A percentile compares a stretch with the other conserved stretches of the same genome.
Conservation (phyloP, 2,797 vertebrate species). For the Arctocebus calabarensis region DNA sequence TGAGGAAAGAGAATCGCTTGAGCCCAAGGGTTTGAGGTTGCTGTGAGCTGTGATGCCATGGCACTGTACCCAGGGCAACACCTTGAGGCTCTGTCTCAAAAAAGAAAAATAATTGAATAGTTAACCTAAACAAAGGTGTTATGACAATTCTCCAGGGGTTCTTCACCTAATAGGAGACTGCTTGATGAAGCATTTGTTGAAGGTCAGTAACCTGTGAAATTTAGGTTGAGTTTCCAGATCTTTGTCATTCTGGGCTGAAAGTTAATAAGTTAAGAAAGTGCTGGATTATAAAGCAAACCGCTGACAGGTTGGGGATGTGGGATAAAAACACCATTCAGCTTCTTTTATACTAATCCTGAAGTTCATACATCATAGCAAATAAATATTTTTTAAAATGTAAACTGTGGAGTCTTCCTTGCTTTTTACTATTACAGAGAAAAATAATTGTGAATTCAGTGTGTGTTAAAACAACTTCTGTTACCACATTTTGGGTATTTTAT, state of each 20-base stretch:
- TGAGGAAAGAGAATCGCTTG: no score
- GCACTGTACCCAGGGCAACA: no score
- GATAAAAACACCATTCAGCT: constrained; percentile 63
- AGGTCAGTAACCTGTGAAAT: constrained; percentile 62
- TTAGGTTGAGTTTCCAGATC: constrained; percentile 79
- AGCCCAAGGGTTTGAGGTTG: no score
- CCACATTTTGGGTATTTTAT: constrained; percentile 84
- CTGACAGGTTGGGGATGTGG: neutral
- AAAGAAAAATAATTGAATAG: neutral
- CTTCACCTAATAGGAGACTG: neutral
- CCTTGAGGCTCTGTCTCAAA: no score
- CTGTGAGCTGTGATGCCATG: no score
- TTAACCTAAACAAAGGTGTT: constrained; percentile 6
- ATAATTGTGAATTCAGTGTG: constrained; percentile 74
- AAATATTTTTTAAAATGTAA: constrained; percentile 68
- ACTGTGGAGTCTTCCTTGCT: constrained; percentile 54
- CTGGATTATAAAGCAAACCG: constrained; percentile 65
- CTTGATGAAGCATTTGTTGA: constrained; percentile 58
- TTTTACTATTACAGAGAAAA: constrained; percentile 75
- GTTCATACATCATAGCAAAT: constrained; percentile 71
- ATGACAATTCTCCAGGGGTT: neutral
- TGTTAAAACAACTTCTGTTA: constrained; percentile 83
- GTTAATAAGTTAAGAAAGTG: constrained; percentile 70
- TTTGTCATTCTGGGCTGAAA: constrained; percentile 77
- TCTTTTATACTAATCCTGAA: constrained; percentile 71